phyloP scores from a whole-genome alignment of 2,113 vertebrate species.

The Amphiprion ocellaris region DNA sequence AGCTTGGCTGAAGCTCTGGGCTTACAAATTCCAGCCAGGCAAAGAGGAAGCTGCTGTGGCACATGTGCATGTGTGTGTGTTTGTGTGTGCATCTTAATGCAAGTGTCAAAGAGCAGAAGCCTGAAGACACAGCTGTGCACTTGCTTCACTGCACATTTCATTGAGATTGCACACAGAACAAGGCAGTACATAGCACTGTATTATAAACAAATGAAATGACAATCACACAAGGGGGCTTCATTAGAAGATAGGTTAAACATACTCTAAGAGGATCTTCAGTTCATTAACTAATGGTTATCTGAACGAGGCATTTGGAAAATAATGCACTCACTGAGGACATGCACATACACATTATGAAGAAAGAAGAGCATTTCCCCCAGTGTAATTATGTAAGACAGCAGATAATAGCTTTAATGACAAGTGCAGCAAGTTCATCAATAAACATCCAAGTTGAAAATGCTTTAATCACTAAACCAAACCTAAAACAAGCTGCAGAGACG shows the following conservation, averaged over 20 bases:
- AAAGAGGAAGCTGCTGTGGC: conserved; percentile 38
- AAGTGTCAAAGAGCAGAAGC: conserved; percentile 18
- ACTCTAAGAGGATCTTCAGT: background rate
- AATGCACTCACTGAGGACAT: background rate
- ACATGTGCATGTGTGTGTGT: conserved; percentile 8
- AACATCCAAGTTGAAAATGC: background rate
- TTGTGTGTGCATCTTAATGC: conserved; percentile 4
- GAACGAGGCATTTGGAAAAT: background rate
- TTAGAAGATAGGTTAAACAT: too few species aligned
- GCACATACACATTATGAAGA: background rate
- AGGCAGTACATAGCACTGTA: background rate
- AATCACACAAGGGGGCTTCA: too few species aligned
- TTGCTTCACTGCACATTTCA: conserved; percentile 23
- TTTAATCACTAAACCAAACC: conserved; percentile 11
- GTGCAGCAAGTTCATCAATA: conserved; percentile 6
- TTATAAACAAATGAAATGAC: background rate
- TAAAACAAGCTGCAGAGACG: background rate
- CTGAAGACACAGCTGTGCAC: conserved; percentile 20
- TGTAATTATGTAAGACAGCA: conserved; percentile 1
- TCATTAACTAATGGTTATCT: background rate
- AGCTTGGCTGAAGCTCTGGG: conserved; percentile 62
- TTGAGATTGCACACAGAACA: conserved; percentile 11
- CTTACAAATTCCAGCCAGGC: conserved; percentile 62
- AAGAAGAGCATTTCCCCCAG: background rate
- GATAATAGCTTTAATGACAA: background rate